Evolutionary conservation across 2,797 vertebrate species (phyloP), one percentile per base, ranked within the genome.

Genomic region (Oreochromis mossambicus): DNA sequence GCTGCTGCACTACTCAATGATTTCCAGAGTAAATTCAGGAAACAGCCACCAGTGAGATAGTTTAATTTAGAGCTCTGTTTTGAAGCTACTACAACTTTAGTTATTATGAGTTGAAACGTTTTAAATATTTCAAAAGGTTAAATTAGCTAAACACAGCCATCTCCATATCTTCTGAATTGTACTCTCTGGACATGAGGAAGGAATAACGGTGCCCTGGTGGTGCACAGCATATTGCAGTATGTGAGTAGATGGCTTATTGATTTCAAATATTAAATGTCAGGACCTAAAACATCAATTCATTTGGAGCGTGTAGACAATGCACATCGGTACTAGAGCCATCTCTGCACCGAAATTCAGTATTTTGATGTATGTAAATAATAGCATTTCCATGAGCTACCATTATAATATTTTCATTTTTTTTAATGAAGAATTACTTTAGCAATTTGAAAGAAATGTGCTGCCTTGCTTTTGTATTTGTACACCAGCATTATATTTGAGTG

Each of bases 401-500:
- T 56, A 83, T 78, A 54, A 77, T 73, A 68, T 50, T 52, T 41
- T 13, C 5, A 19, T 9, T 9, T 19, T 19, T 51, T 75, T 84
- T 82, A 79, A 83, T 83, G 79, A 79, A 79, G 78, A 61, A 76
- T 87, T 83, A 56, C 38, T 87, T 82, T 8, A 81, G 43, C 26
- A 70, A n/a, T 76, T 73, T 52, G 13, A 24, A 36, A 41, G 75
- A 70, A 82, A 56, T 12, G 51, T 24, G 55, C 52, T 77, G 34
- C 24, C 61, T 81, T 29, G 52, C 46, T 61, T 32, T 15, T 52
- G 41, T 38, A 66, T 75, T 68, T 68, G 26, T 34, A 34, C 70
- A 66, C 63, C 19, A 66, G 79, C 34, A 76, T 83, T 41, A 34
- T 46, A 77, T 81, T 15, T 36, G 8, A 38, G 4, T 80, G 36